phyloP scores from a whole-genome alignment of 2,113 vertebrate genomes.

The Petroica traversi region DNA sequence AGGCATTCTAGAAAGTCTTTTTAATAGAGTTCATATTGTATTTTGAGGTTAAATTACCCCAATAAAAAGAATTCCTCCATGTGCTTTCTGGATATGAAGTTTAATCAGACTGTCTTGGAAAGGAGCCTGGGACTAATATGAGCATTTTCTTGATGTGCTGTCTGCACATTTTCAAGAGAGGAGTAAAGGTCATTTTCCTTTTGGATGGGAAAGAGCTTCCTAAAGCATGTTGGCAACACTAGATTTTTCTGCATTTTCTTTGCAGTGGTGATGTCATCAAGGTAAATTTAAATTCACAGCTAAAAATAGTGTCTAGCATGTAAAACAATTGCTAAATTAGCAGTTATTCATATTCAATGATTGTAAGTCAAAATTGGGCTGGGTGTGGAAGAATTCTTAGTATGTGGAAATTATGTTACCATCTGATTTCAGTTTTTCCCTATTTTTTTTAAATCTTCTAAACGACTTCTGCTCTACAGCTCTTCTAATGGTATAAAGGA shows the following conservation, averaged over 20 bases:
- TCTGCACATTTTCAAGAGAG: not conserved
- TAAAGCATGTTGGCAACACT: not conserved
- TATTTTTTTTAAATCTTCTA: not conserved
- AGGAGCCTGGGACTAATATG: not conserved
- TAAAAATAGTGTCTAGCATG: not conserved
- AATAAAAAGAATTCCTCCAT: not conserved
- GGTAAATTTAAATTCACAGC: not conserved
- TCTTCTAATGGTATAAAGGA: not conserved
- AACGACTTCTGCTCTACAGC: not conserved
- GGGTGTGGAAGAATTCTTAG: not conserved
- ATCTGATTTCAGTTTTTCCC: not conserved
- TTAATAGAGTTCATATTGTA: not conserved
- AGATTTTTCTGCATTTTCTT: not conserved
- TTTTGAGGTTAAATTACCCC: not conserved
- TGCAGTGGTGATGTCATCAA: not conserved
- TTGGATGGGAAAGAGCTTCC: not conserved
- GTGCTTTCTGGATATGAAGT: not conserved
- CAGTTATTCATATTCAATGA: not conserved
- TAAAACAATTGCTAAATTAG: not conserved
- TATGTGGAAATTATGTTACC: not conserved
- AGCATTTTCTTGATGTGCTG: not conserved
- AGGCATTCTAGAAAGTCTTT: not conserved
- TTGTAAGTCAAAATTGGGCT: not conserved
- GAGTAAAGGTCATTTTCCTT: not conserved
- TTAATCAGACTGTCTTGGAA: not conserved